A percentile compares a stretch with the other conserved stretches of the same genome.
Conservation (phyloP, 92 coral and sea anemone genomes). For the Porites evermanni region DNA sequence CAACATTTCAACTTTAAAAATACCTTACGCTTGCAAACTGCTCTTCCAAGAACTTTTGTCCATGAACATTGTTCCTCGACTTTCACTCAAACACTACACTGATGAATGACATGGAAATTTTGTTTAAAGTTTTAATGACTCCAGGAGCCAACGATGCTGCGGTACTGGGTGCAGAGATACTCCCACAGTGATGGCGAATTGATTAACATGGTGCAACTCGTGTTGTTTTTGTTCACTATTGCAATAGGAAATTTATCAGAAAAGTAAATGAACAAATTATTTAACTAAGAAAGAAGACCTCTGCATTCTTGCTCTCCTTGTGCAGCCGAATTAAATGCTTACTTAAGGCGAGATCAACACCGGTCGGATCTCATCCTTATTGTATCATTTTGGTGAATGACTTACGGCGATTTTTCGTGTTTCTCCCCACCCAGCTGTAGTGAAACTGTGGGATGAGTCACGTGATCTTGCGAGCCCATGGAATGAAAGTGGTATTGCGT, state of each 20-base stretch:
- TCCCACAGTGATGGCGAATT: not conserved
- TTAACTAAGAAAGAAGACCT: not conserved
- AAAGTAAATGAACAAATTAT: not conserved
- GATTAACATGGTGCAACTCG: not conserved
- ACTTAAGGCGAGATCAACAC: not conserved
- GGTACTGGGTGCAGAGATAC: too few relatives aligned
- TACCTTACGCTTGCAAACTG: constrained; percentile 98
- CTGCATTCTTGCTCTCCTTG: not conserved
- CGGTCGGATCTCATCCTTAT: not conserved
- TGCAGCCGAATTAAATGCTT: too few relatives aligned
- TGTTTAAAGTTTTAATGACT: not conserved
- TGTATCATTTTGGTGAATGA: too few relatives aligned
- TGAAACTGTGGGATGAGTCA: too few relatives aligned
- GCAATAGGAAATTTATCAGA: not conserved
- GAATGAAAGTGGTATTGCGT: too few relatives aligned
- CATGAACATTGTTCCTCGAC: constrained; percentile 96
- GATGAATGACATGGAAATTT: constrained; percentile 62
- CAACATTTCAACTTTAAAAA: constrained; percentile 89
- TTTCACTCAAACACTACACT: constrained; percentile 91
- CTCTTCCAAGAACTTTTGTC: constrained; percentile 95
- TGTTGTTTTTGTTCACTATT: not conserved
- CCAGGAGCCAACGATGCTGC: too few relatives aligned
- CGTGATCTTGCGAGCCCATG: too few relatives aligned
- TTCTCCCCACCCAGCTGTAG: too few relatives aligned
- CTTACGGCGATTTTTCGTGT: too few relatives aligned